These are phyloP conservation scores for Philaenus spumarius DNA, from an alignment of 1,140 invertebrate species.

Conservation along the genomic window DNA sequence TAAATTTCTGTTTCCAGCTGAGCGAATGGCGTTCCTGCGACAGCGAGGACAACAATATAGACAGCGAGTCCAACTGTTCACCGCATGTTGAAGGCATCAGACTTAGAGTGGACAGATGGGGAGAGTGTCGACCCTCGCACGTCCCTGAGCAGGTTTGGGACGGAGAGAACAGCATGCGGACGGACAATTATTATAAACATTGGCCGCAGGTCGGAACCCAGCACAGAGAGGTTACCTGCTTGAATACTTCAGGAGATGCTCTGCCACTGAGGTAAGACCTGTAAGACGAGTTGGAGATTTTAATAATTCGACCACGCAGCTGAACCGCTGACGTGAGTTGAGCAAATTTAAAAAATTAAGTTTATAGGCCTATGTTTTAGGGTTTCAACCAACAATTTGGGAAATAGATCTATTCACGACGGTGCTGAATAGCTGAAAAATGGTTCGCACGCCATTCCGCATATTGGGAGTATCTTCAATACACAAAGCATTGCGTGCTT, in stretches of 20 bases:
- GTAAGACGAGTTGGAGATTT: no score
- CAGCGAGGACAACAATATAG: slow-evolving; percentile 19
- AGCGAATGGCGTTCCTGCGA: slow-evolving; percentile 36
- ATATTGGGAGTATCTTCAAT: no score
- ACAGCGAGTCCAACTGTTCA: slow-evolving; percentile 20
- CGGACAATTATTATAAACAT: slow-evolving; percentile 34
- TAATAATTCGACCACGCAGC: no score
- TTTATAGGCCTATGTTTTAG: no score
- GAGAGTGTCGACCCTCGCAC: slow-evolving; percentile 24
- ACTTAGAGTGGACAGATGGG: slow-evolving; percentile 32
- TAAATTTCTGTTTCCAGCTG: slow-evolving; percentile 28
- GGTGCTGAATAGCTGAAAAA: no score
- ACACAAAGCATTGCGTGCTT: no score
- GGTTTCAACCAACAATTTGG: no score
- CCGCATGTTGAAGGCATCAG: slow-evolving; percentile 19
- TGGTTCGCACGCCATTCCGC: no score
- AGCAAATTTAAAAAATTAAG: no score
- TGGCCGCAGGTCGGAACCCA: slow-evolving; percentile 40
- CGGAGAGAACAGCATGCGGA: slow-evolving; percentile 20
- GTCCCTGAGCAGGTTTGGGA: slow-evolving; percentile 20
- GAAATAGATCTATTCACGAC: no score
- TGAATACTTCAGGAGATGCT: slow-evolving; percentile 30
- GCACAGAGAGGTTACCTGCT: slow-evolving; percentile 35
- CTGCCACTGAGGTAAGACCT: not conserved
- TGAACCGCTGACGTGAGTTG: no score